Evolutionary conservation across 2,797 vertebrate genomes (phyloP).

Genomic region (Siniperca obscura): DNA sequence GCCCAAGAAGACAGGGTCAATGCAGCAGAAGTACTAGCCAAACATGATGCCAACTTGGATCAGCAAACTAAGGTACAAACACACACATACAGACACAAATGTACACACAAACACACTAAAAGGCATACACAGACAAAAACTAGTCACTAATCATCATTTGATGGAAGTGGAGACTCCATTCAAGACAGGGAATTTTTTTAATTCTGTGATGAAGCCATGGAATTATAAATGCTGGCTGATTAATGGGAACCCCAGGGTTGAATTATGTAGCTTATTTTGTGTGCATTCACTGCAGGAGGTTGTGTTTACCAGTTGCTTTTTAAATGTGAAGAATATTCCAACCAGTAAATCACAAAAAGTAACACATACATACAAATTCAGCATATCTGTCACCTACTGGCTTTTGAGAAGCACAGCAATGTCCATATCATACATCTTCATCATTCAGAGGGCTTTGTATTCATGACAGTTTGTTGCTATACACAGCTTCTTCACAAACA

Average conservation of each 20-base stretch:
- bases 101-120: background rate
- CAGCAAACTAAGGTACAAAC: conserved; percentile 94
- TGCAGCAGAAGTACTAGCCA: conserved; percentile 91
- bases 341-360: background rate
- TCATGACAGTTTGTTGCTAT: background rate
- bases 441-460: background rate
- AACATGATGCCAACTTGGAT: conserved; percentile 91
- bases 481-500: background rate
- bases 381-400: conserved; percentile 47
- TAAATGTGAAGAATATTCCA: background rate
- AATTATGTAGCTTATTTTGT: background rate
- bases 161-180: background rate
- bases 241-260: background rate
- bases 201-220: background rate
- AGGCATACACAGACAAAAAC: background rate
- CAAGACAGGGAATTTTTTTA: background rate
- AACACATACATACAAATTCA: background rate
- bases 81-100: background rate
- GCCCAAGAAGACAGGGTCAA: conserved; percentile 96
- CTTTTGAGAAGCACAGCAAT: conserved; percentile 21
- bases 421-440: background rate
- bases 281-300: background rate
- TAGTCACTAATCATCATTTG: background rate
- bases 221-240: background rate
- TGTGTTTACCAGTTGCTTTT: background rate